Percentiles rank a stretch among this genome's conserved stretches.
Conservation (phyloP, 2,888 invertebrate genomes). For the Drosophila multiciliata region DNA sequence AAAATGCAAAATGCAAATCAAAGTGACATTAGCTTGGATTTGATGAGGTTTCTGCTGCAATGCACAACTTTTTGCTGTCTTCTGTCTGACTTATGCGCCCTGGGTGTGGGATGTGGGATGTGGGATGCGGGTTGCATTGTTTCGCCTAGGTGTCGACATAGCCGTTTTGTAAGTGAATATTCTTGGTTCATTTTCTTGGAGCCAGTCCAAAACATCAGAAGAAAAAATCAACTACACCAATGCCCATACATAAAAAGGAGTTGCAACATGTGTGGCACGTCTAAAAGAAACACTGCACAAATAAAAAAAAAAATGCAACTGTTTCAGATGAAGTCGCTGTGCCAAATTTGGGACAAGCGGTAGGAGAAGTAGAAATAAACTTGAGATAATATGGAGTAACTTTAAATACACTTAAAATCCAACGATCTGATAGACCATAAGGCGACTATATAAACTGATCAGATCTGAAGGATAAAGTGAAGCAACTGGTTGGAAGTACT, state of each 20-base stretch:
- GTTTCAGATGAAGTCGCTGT: conserved; percentile 1
- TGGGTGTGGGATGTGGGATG: background rate
- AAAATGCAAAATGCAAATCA: conserved; percentile 75
- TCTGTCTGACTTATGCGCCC: background rate
- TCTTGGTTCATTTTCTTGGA: conserved; percentile 32
- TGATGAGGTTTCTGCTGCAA: conserved; percentile 72
- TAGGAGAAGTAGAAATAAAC: background rate
- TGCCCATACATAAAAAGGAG: conserved; percentile 53
- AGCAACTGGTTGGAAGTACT: background rate
- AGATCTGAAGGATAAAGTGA: background rate
- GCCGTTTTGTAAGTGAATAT: conserved; percentile 72
- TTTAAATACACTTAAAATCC: background rate
- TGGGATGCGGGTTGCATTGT: background rate
- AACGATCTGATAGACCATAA: background rate
- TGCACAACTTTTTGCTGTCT: conserved; percentile 62
- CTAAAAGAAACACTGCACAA: background rate
- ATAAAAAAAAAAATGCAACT: conserved; percentile 14
- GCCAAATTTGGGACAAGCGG: background rate
- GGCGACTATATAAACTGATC: background rate
- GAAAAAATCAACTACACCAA: conserved; percentile 39
- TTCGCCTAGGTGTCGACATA: conserved; percentile 59
- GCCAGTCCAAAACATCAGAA: background rate
- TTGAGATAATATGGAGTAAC: background rate
- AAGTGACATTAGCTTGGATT: conserved; percentile 79
- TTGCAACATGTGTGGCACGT: conserved; percentile 35